These are phyloP conservation scores for Caenorhabditis macrosperma DNA, from an alignment of 2,888 invertebrate genomes.

Conservation along the genomic window DNA sequence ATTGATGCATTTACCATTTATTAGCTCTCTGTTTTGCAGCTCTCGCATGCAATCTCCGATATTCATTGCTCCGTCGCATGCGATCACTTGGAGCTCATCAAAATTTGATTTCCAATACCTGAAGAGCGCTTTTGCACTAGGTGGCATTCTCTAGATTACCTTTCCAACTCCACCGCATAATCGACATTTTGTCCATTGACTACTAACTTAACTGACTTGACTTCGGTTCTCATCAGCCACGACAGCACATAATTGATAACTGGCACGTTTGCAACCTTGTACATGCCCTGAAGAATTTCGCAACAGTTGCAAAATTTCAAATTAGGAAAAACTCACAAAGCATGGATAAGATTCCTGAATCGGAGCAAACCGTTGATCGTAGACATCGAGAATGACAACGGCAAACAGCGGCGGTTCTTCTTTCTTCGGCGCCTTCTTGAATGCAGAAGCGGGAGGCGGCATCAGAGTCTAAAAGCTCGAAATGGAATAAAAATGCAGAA, in stretches of 20 bases:
- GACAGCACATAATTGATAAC: conserved; percentile 57
- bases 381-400: conserved; percentile 61
- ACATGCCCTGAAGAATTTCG: conserved; percentile 51
- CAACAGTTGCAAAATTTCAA: background rate
- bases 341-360: conserved; percentile 36
- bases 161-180: conserved; percentile 36
- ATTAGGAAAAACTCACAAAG: conserved; percentile 23
- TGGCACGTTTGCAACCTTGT: conserved; percentile 60
- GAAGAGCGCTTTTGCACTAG: too few relatives aligned
- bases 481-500: background rate
- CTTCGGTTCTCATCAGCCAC: conserved; percentile 60
- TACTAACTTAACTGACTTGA: conserved; percentile 54
- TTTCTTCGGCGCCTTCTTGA: conserved; percentile 55
- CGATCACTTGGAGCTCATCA: conserved; percentile 39
- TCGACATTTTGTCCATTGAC: conserved; percentile 50
- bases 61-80: conserved; percentile 58
- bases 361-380: conserved; percentile 64
- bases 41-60: conserved; percentile 75
- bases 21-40: conserved; percentile 64
- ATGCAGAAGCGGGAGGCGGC: conserved; percentile 46
- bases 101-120: conserved; percentile 59
- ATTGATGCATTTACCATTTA: conserved; percentile 44
- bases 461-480: conserved; percentile 20
- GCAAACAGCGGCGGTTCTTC: conserved; percentile 60
- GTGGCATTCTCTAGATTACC: too few relatives aligned